phyloP scores from a whole-genome alignment of 1,140 invertebrate genomes.

The Achroia grisella region DNA sequence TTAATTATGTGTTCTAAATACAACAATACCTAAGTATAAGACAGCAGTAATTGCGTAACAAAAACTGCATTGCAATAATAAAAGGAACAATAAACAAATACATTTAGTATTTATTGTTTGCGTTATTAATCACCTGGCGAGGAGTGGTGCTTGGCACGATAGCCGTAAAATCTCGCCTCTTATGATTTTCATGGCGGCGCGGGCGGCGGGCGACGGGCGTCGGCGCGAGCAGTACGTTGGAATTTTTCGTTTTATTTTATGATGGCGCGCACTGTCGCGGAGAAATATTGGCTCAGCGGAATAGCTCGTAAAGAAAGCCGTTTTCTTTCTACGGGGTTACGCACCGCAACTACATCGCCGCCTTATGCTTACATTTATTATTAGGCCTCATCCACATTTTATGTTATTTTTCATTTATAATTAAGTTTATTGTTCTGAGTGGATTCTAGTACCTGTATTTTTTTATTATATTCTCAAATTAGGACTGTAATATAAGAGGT shows the following conservation, averaged over 20 bases:
- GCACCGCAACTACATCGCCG: slow-evolving; percentile 43
- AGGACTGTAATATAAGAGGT: no score
- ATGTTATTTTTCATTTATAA: slow-evolving; percentile 16
- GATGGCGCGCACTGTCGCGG: slow-evolving; percentile 67
- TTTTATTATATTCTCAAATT: no score
- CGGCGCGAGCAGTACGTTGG: slow-evolving; percentile 50
- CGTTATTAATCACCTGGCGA: slow-evolving; percentile 54
- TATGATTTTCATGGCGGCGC: slow-evolving; percentile 68
- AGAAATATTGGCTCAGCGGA: slow-evolving; percentile 71
- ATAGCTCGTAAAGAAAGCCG: slow-evolving; percentile 71
- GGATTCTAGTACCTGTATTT: no score
- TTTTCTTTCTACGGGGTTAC: slow-evolving; percentile 60
- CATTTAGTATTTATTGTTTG: slow-evolving; percentile 23
- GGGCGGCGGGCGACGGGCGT: not conserved
- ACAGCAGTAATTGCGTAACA: not conserved
- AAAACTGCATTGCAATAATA: not conserved
- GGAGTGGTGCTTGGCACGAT: slow-evolving; percentile 43
- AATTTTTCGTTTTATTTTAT: slow-evolving; percentile 74
- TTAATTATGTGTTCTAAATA: no score
- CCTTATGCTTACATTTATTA: slow-evolving; percentile 43
- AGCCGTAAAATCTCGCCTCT: slow-evolving; percentile 64
- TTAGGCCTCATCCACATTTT: slow-evolving; percentile 26
- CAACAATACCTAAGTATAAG: not conserved
- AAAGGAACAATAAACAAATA: slow-evolving; percentile 1
- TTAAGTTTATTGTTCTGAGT: slow-evolving; percentile 2